Percentiles rank a stretch among this genome's conserved stretches.
phyloP scores from a whole-genome alignment of 2,888 invertebrate species.

The Troides helena region DNA sequence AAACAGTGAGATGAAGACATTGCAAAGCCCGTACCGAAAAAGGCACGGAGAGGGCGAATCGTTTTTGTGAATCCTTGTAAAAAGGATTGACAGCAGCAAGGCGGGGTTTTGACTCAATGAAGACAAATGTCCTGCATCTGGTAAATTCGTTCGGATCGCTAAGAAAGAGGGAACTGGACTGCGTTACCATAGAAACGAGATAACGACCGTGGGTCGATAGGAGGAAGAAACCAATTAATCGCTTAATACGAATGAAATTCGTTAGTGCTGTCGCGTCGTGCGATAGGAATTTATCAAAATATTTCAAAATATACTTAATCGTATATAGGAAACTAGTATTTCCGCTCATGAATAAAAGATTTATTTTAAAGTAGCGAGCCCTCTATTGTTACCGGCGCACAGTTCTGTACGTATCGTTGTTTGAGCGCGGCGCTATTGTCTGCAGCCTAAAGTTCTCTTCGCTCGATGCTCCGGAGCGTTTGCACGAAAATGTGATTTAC shows the following conservation, averaged over 20 bases:
- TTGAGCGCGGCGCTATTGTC: background rate
- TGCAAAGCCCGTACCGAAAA: background rate
- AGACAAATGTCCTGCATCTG: slow-evolving; percentile 1
- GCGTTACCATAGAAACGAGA: background rate
- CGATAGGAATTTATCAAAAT: background rate
- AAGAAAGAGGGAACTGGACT: background rate
- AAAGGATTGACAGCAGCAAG: background rate
- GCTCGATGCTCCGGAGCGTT: background rate
- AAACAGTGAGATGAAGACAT: background rate
- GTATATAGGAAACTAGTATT: background rate
- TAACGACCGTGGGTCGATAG: background rate
- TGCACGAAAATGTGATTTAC: background rate
- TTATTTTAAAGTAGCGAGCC: background rate
- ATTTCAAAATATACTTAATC: background rate
- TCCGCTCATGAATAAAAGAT: background rate
- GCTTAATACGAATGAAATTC: background rate
- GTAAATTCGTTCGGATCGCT: background rate
- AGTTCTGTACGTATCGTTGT: background rate
- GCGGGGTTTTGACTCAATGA: background rate
- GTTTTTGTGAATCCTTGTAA: background rate
- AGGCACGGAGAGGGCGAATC: background rate
- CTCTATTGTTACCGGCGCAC: background rate
- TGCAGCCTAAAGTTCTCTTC: background rate
- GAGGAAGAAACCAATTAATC: background rate
- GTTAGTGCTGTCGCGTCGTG: background rate